A percentile compares a stretch with the other conserved stretches of the same genome.
These are phyloP conservation scores for Antennarius striatus DNA, from an alignment of 2,113 vertebrate genomes.

Conservation along the genomic window DNA sequence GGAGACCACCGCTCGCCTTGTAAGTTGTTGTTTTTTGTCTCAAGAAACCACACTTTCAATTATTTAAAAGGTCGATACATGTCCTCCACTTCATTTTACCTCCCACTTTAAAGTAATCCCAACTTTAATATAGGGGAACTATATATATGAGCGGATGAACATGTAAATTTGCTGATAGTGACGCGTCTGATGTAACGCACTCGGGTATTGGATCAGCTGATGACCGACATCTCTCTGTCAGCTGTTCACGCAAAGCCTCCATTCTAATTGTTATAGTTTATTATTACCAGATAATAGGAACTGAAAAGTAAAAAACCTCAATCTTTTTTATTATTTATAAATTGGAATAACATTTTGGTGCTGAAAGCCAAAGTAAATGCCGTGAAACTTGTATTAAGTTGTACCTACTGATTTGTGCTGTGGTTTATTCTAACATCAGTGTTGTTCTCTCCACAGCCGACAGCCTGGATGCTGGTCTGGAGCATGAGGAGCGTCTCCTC, in stretches of 20 bases:
- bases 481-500: constrained; percentile 56
- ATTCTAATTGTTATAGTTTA: neutral
- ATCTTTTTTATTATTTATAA: neutral
- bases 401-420: neutral
- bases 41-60: too few relatives aligned
- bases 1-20: constrained; percentile 45
- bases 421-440: too few relatives aligned
- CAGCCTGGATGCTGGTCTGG: constrained; percentile 24
- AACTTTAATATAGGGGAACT: too few relatives aligned
- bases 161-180: too few relatives aligned
- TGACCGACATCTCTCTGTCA: neutral
- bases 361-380: neutral
- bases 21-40: constrained; percentile 51
- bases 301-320: neutral
- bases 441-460: constrained; percentile 24
- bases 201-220: too few relatives aligned
- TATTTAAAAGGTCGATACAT: too few relatives aligned
- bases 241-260: neutral
- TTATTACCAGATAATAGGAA: neutral
- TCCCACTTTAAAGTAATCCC: too few relatives aligned
- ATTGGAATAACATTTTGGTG: too few relatives aligned
- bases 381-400: neutral
- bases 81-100: too few relatives aligned
- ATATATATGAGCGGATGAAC: too few relatives aligned
- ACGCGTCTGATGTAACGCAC: too few relatives aligned